phyloP scores from a whole-genome alignment of 2,888 invertebrate species.

The Diaperis boleti region DNA sequence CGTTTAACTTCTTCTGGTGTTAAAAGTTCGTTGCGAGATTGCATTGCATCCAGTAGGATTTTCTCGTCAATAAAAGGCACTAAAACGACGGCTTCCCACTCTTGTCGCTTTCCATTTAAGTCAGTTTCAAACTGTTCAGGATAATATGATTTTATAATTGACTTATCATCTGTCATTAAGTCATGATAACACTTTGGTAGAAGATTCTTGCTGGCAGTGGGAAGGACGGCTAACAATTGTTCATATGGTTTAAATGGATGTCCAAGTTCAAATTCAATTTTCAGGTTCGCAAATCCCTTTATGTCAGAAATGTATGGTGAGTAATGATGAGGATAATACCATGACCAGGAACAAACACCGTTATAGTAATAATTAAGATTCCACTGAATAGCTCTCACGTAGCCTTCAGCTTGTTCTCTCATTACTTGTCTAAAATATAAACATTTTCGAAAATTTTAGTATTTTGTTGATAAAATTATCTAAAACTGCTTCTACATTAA shows the following conservation, averaged over 20 bases:
- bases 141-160: conserved; percentile 91
- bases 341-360: conserved; percentile 97
- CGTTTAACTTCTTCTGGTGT: conserved; percentile 78
- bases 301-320: conserved; percentile 97
- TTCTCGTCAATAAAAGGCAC: conserved; percentile 92
- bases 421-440: conserved; percentile 81
- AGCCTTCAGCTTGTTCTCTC: conserved; percentile 86
- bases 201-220: conserved; percentile 84
- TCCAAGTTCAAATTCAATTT: conserved; percentile 86
- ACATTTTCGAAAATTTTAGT: too few species aligned
- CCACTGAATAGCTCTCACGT: conserved; percentile 96
- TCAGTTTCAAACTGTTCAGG: conserved; percentile 93
- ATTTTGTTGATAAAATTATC: too few species aligned
- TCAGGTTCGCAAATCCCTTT: conserved; percentile 76
- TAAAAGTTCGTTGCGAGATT: conserved; percentile 74
- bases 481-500: too few species aligned
- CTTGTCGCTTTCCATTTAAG: conserved; percentile 94
- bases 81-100: conserved; percentile 96
- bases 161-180: conserved; percentile 81
- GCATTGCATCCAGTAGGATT: conserved; percentile 80
- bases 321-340: conserved; percentile 98
- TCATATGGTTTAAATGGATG: conserved; percentile 94
- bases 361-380: conserved; percentile 96
- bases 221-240: conserved; percentile 89
- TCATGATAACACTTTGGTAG: conserved; percentile 83